Percentiles rank a stretch among this genome's conserved stretches.
These are phyloP conservation scores for Verasper variegatus DNA, from an alignment of 2,113 vertebrate species.

Conservation along the genomic window DNA sequence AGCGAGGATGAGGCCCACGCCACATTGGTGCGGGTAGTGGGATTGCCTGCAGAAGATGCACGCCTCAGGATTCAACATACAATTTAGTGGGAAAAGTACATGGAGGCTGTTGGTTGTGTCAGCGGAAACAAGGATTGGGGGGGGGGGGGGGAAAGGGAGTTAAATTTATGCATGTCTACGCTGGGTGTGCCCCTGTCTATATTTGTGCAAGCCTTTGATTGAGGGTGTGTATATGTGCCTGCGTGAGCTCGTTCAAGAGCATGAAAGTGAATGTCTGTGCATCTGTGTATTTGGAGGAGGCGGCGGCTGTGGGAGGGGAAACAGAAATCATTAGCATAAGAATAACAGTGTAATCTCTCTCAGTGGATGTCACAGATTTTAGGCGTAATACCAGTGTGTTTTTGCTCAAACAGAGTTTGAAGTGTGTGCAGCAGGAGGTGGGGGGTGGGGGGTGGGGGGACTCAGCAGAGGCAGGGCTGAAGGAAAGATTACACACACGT, in stretches of 20 bases:
- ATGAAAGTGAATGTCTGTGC: slow-evolving; percentile 6
- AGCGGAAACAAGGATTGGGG: slow-evolving; percentile 3
- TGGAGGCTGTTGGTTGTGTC: slow-evolving; percentile 38
- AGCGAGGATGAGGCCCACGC: slow-evolving; percentile 80
- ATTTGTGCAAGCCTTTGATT: slow-evolving; percentile 39
- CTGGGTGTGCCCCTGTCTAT: slow-evolving; percentile 1
- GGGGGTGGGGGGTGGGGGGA: background rate
- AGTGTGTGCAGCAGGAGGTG: slow-evolving; percentile 53
- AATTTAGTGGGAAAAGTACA: slow-evolving; percentile 29
- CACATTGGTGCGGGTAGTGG: slow-evolving; percentile 3
- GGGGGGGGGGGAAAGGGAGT: background rate
- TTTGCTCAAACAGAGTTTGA: slow-evolving; percentile 88
- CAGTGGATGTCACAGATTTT: slow-evolving; percentile 46
- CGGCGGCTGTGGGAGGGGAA: slow-evolving; percentile 48
- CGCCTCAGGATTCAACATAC: slow-evolving; percentile 42
- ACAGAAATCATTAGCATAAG: slow-evolving; percentile 86
- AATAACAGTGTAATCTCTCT: slow-evolving; percentile 80
- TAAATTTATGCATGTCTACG: slow-evolving; percentile 30
- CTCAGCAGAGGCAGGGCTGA: slow-evolving; percentile 42
- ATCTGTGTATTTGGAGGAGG: slow-evolving; percentile 14
- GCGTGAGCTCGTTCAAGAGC: slow-evolving; percentile 30
- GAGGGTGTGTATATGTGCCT: slow-evolving; percentile 17
- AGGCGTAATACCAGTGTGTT: slow-evolving; percentile 71
- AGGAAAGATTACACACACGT: slow-evolving; percentile 64
- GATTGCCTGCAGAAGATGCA: slow-evolving; percentile 36